A percentile compares a stretch with the other conserved stretches of the same genome.
Conservation (phyloP, 2,797 vertebrate species). For the Vultur gryphus region DNA sequence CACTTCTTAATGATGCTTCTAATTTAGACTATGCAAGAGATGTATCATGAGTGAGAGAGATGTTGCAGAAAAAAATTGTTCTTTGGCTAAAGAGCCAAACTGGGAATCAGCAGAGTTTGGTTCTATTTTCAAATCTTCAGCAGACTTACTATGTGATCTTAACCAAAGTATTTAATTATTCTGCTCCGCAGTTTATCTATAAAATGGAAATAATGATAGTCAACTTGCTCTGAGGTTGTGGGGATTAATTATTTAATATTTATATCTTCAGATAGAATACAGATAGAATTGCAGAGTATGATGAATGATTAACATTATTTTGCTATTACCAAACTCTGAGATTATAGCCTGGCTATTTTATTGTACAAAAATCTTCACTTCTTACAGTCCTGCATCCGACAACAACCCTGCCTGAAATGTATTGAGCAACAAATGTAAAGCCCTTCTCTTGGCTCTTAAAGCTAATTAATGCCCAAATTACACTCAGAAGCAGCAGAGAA, state of each 20-base stretch:
- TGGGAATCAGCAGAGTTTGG: not conserved
- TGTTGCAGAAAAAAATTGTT: not conserved
- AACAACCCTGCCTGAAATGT: not conserved
- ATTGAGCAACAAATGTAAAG: not conserved
- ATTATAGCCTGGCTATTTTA: not conserved
- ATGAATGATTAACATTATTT: not conserved
- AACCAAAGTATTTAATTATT: not conserved
- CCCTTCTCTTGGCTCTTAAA: not conserved
- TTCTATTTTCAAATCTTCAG: not conserved
- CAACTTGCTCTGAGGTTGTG: not conserved
- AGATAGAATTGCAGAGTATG: not conserved
- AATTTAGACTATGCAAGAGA: not conserved
- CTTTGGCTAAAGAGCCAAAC: not conserved
- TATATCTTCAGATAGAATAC: not conserved
- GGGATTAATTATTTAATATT: constrained; percentile 3
- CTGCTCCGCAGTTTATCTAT: not conserved
- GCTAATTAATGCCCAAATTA: not conserved
- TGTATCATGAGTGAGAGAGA: not conserved
- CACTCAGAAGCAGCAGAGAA: not conserved
- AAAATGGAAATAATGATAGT: not conserved
- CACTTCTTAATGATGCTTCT: constrained; percentile 8
- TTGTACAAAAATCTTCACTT: not conserved
- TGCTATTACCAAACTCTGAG: not conserved
- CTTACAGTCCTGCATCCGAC: not conserved
- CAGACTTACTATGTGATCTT: not conserved